Conservation (phyloP, 2,113 vertebrate species). For the Pelecanoides urinatrix region DNA sequence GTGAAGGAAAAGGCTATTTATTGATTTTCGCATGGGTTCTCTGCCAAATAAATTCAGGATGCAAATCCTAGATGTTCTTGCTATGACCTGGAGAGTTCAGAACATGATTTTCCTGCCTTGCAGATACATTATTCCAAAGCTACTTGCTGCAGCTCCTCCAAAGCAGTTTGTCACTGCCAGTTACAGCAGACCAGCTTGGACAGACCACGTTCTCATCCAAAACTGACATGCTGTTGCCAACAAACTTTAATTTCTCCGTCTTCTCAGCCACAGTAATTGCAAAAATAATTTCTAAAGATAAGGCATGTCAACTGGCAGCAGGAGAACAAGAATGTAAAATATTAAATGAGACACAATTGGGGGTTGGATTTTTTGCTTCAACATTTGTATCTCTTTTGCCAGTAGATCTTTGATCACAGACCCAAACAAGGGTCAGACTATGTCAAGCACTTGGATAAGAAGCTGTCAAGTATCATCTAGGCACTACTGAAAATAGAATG, state of each 20-base stretch:
- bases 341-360: not conserved
- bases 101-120: not conserved
- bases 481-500: not conserved
- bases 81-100: not conserved
- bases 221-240: not conserved
- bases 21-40: not conserved
- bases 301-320: not conserved
- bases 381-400: not conserved
- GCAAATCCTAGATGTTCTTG: not conserved
- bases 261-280: not conserved
- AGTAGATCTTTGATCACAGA: not conserved
- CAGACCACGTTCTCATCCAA: not conserved
- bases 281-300: conserved; percentile 14
- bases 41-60: not conserved
- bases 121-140: not conserved
- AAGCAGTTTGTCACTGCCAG: not conserved
- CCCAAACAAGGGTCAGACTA: not conserved
- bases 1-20: not conserved
- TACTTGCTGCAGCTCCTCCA: not conserved
- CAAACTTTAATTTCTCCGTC: not conserved
- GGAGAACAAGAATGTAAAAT: not conserved
- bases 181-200: not conserved
- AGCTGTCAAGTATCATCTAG: not conserved
- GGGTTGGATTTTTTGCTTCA: not conserved
- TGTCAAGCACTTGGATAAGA: not conserved